Evolutionary conservation across 2,888 invertebrate genomes (phyloP).

Genomic region (Hydrotaea diabolus): DNA sequence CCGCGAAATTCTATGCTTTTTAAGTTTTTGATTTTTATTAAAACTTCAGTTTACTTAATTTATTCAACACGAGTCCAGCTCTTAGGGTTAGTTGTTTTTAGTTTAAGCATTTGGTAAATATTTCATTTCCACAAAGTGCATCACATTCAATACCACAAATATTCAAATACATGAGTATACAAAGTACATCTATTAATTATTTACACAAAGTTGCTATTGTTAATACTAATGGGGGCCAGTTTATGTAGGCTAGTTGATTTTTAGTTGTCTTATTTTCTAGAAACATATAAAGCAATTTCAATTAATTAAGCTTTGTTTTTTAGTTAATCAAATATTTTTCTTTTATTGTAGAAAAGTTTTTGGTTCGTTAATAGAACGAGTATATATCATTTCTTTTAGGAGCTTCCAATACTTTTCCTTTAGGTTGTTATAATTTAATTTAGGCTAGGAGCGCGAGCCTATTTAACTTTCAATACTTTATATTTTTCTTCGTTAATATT

Average conservation of each 20-base stretch:
- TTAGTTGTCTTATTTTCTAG: not conserved
- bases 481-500: no score
- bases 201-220: not conserved
- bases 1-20: no score
- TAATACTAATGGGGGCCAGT: not conserved
- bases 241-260: not conserved
- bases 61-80: not conserved
- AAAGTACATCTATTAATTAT: not conserved
- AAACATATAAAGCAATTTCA: not conserved
- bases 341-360: not conserved
- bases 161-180: not conserved
- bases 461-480: no score
- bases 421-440: no score
- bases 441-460: no score
- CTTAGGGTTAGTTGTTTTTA: not conserved
- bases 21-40: no score
- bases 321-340: not conserved
- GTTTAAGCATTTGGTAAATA: not conserved
- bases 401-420: no score
- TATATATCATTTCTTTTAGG: no score
- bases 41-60: no score
- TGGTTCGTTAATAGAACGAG: no score
- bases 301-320: not conserved
- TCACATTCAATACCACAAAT: not conserved
- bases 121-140: slow-evolving; percentile 7